Conservation (phyloP, 2,113 vertebrate species). For the Sakesphorus luctuosus region DNA sequence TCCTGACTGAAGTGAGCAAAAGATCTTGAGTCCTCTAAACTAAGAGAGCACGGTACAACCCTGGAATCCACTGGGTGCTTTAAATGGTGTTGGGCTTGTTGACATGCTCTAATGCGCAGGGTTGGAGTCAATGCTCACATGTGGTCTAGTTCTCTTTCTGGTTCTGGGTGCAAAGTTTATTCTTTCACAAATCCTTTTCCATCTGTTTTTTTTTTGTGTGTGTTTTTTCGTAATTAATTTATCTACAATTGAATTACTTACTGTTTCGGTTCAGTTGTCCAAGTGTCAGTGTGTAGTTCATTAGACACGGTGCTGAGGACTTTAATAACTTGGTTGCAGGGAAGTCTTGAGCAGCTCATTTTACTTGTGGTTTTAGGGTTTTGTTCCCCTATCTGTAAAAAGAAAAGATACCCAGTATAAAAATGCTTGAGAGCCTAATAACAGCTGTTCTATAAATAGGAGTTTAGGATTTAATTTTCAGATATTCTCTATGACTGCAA, state of each 20-base stretch:
- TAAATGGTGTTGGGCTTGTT: neutral
- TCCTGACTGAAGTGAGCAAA: constrained; percentile 66
- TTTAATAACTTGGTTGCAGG: neutral
- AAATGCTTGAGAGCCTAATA: neutral
- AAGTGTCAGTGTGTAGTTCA: neutral
- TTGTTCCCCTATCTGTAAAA: neutral
- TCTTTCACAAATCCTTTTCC: neutral
- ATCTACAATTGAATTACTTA: neutral
- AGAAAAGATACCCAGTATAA: neutral
- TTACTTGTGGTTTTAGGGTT: neutral
- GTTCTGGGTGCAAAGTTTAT: neutral
- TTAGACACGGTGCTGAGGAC: neutral
- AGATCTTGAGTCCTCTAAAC: neutral
- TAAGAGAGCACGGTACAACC: neutral
- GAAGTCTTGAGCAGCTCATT: neutral
- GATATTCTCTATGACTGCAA: neutral
- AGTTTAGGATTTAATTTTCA: neutral
- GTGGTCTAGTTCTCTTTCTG: neutral
- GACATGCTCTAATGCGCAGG: neutral
- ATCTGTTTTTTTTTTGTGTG: neutral
- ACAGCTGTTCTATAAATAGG: neutral
- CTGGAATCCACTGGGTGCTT: neutral
- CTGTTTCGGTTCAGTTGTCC: neutral
- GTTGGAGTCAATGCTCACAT: neutral
- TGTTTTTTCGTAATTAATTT: neutral